phyloP scores from a whole-genome alignment of 2,113 vertebrate species.

The Otus sunia region DNA sequence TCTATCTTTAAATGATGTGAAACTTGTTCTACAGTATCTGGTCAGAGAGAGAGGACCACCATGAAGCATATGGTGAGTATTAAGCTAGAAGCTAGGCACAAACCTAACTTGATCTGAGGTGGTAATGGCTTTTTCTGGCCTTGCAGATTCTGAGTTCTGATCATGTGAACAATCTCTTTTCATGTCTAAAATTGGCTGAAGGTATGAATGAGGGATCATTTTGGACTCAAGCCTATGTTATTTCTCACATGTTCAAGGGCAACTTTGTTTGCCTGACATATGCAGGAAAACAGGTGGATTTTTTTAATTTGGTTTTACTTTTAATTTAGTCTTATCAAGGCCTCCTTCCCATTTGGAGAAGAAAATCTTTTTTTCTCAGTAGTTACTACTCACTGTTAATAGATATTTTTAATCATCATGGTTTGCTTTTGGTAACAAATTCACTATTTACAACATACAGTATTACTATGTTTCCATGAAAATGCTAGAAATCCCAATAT shows the following conservation, averaged over 20 bases:
- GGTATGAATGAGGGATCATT: not conserved
- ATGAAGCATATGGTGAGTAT: not conserved
- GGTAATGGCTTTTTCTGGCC: not conserved
- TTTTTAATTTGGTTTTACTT: not conserved
- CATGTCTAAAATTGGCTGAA: not conserved
- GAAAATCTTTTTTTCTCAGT: not conserved
- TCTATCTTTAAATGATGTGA: not conserved
- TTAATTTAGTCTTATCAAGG: not conserved
- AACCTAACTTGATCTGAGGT: not conserved
- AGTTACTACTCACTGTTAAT: not conserved
- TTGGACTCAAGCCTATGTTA: not conserved
- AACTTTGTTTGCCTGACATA: not conserved
- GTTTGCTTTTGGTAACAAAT: not conserved
- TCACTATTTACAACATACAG: not conserved
- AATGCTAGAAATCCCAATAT: not conserved
- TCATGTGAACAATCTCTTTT: not conserved
- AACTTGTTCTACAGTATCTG: not conserved
- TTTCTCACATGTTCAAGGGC: not conserved
- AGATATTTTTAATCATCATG: not conserved
- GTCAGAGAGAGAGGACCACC: not conserved
- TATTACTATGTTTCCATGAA: not conserved
- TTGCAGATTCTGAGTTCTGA: not conserved
- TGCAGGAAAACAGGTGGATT: not conserved
- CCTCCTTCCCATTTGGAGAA: not conserved
- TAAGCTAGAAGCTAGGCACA: not conserved